Conservation (phyloP, 2,797 vertebrate genomes). For the Macropus fuliginosus region DNA sequence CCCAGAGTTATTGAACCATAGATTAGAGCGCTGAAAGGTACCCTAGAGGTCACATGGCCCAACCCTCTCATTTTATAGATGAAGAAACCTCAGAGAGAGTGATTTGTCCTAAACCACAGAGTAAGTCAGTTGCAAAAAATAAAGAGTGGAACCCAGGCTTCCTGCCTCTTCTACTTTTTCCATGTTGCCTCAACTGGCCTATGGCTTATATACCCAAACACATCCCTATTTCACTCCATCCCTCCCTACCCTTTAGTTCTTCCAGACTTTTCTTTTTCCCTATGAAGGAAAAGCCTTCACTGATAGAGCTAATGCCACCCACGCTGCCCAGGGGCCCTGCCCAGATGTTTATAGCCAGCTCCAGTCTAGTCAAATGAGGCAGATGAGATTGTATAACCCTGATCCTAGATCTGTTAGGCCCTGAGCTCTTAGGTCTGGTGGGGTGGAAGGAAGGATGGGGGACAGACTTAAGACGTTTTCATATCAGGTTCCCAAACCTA, state of each 20-base stretch:
- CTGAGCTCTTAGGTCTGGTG: background rate
- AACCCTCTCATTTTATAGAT: background rate
- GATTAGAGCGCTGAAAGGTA: background rate
- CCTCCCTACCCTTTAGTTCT: background rate
- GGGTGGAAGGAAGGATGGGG: background rate
- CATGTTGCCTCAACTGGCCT: background rate
- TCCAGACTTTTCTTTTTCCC: background rate
- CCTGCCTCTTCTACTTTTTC: background rate
- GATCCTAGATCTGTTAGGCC: background rate
- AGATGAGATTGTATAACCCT: background rate
- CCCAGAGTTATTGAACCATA: background rate
- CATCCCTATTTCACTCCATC: background rate
- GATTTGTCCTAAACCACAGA: background rate
- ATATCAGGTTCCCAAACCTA: background rate
- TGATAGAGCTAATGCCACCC: background rate
- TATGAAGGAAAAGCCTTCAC: background rate
- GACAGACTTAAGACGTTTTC: background rate
- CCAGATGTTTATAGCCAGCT: background rate
- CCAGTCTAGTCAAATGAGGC: no score
- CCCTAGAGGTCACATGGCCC: background rate
- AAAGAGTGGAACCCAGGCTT: background rate
- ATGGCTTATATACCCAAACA: background rate
- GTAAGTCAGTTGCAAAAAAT: background rate
- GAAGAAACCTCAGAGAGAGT: background rate
- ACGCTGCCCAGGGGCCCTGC: background rate